A percentile compares a stretch with the other conserved stretches of the same genome.
Evolutionary conservation across 2,113 vertebrate species (phyloP).

Genomic region (Isurus oxyrinchus): DNA sequence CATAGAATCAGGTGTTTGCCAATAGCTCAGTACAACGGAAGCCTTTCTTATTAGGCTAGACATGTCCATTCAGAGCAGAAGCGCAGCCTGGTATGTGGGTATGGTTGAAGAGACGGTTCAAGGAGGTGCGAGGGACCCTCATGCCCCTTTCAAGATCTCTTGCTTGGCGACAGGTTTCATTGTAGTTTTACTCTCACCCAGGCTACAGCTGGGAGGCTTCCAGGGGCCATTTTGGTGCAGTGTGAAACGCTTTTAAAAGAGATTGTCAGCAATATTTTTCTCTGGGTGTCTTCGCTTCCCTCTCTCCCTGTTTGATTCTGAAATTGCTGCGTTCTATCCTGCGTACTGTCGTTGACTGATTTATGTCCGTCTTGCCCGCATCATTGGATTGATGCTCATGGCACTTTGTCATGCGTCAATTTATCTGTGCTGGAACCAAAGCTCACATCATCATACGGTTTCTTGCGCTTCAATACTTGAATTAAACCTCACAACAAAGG

Average conservation of each 20-base stretch:
- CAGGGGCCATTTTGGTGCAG: neutral
- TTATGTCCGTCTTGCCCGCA: neutral
- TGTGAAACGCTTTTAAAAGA: neutral
- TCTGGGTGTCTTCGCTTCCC: neutral
- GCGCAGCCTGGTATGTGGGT: neutral
- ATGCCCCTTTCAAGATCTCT: neutral
- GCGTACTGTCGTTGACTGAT: neutral
- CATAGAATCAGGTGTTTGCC: neutral
- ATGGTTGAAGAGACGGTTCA: neutral
- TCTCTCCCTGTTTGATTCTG: neutral
- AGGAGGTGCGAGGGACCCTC: neutral
- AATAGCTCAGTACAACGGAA: neutral
- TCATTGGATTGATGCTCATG: neutral
- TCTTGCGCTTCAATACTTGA: neutral
- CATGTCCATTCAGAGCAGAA: neutral
- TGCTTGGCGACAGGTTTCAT: neutral
- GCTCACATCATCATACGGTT: neutral
- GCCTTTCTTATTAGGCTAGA: neutral
- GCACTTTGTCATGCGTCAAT: neutral
- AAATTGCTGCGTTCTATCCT: neutral
- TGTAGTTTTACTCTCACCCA: neutral
- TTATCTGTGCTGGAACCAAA: neutral
- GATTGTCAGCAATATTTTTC: neutral
- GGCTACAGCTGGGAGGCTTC: neutral
- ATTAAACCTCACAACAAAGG: neutral